Percentiles rank a stretch among this genome's conserved stretches.
Conservation (phyloP, 2,113 vertebrate species). For the Tragulus kanchil region DNA sequence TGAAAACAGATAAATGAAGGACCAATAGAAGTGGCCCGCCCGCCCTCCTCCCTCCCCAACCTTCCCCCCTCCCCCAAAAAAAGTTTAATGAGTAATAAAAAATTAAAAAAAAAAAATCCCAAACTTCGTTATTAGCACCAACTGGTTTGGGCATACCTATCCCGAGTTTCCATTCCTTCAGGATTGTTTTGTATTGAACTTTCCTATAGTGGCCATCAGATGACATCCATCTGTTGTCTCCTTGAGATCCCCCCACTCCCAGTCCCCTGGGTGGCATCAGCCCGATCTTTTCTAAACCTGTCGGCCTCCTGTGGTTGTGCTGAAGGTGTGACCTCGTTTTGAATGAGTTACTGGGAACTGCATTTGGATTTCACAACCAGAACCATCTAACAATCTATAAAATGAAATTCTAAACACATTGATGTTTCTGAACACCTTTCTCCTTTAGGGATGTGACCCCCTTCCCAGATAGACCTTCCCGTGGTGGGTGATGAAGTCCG, state of each 20-base stretch:
- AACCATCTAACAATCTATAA: constrained; percentile 39
- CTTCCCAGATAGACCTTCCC: not conserved
- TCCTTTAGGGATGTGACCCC: not conserved
- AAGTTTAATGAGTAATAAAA: not conserved
- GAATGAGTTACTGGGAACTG: constrained; percentile 41
- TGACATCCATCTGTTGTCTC: not conserved
- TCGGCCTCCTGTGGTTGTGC: not conserved
- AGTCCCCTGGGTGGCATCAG: rapidly evolving
- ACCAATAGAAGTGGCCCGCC: no score
- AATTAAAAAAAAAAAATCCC: not conserved
- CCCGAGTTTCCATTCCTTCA: constrained; percentile 11
- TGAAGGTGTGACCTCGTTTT: constrained; percentile 25
- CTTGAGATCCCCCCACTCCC: not conserved
- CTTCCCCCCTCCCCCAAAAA: no score
- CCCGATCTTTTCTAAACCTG: not conserved
- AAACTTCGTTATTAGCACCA: not conserved
- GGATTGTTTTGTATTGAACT: not conserved
- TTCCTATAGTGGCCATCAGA: not conserved
- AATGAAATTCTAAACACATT: not conserved
- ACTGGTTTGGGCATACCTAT: not conserved
- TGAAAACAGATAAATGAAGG: no score
- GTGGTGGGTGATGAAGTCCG: not conserved
- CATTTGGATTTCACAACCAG: constrained; percentile 47
- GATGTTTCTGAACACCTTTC: not conserved
- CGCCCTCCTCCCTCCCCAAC: no score